Evolutionary conservation across 2,113 vertebrate genomes (phyloP).

Genomic region (Phalacrocorax brasilianus): DNA sequence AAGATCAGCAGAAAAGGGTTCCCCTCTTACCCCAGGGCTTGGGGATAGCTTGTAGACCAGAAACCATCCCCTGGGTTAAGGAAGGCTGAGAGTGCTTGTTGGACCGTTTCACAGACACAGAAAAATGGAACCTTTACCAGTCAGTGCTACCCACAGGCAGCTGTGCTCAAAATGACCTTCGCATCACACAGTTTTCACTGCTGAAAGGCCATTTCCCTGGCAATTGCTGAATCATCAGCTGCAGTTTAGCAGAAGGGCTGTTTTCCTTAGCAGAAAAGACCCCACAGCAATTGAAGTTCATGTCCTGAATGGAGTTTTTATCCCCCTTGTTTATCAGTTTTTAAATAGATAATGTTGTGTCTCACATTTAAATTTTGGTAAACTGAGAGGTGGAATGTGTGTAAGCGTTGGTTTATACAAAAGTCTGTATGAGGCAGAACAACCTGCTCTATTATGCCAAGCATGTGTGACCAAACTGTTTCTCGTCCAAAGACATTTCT

Average conservation of each 20-base stretch:
- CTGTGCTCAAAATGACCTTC: not conserved
- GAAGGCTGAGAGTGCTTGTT: not conserved
- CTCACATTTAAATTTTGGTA: not conserved
- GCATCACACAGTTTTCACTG: not conserved
- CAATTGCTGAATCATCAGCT: conserved; percentile 31
- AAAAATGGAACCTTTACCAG: not conserved
- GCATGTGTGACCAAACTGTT: not conserved
- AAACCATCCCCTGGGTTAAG: not conserved
- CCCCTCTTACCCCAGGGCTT: not conserved
- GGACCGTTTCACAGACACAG: not conserved
- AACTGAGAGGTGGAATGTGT: not conserved
- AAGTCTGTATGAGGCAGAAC: not conserved
- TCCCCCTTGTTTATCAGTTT: not conserved
- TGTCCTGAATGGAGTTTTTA: conserved; percentile 31
- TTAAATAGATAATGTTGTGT: conserved; percentile 18
- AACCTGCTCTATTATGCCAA: not conserved
- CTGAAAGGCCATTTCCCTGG: not conserved
- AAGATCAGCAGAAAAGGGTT: not conserved
- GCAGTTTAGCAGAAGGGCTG: conserved; percentile 12
- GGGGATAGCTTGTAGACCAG: not conserved
- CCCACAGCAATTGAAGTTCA: not conserved
- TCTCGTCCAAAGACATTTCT: not conserved
- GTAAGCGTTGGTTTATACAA: not conserved
- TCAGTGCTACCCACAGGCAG: not conserved
- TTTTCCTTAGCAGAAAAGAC: conserved; percentile 13